Evolutionary conservation across 2,113 vertebrate genomes (phyloP).

Genomic region (Loxodonta africana): DNA sequence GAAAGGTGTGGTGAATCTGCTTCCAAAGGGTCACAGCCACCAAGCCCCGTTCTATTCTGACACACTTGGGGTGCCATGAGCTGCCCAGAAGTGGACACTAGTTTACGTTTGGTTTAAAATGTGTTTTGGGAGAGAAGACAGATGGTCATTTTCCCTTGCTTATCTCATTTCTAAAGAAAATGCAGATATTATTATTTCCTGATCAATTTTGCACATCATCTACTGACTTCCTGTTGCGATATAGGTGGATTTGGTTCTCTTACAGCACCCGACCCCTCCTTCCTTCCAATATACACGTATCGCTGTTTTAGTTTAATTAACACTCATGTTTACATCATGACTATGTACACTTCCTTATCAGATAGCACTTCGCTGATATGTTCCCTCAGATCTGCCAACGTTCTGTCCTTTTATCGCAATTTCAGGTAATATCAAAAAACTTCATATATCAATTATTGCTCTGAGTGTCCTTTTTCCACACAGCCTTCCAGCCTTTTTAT

Average conservation of each 20-base stretch:
- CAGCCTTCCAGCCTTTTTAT: neutral
- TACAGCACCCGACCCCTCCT: neutral
- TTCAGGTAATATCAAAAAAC: neutral
- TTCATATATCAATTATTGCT: neutral
- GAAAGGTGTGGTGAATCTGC: no score
- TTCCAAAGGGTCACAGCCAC: no score
- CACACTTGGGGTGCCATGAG: neutral
- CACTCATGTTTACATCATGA: neutral
- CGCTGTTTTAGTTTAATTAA: neutral
- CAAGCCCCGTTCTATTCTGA: no score
- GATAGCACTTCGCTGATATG: neutral
- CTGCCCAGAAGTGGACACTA: neutral
- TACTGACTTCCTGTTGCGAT: neutral
- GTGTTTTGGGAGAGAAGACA: neutral
- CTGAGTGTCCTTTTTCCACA: neutral
- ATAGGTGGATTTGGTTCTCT: neutral
- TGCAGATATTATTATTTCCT: neutral
- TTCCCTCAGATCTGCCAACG: neutral
- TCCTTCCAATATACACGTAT: neutral
- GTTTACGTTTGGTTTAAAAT: neutral
- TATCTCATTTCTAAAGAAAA: neutral
- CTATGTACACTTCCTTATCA: rapidly evolving
- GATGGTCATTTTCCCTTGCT: neutral
- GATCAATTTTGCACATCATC: neutral
- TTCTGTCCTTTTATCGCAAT: rapidly evolving